phyloP scores from a whole-genome alignment of 1,140 invertebrate species.

The Contarinia nasturtii region DNA sequence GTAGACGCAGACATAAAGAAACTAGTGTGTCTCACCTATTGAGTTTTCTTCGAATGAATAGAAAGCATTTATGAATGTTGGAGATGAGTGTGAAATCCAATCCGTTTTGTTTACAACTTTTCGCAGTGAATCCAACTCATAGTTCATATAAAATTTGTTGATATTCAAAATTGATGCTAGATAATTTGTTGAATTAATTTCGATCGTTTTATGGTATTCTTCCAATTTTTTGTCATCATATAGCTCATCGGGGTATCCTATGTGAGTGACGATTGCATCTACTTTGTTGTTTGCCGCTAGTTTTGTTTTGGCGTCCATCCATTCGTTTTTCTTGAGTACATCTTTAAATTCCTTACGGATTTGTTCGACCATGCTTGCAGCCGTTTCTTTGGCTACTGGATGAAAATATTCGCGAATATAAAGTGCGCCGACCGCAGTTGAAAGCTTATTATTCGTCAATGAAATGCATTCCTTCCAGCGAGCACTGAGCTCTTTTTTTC shows the following conservation, averaged over 20 bases:
- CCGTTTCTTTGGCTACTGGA: slow-evolving; percentile 29
- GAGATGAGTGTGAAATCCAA: slow-evolving; percentile 41
- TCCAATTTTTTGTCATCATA: slow-evolving; percentile 30
- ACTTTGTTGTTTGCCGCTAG: slow-evolving; percentile 30
- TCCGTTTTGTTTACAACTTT: slow-evolving; percentile 45
- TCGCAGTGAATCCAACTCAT: slow-evolving; percentile 35
- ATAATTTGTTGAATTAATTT: slow-evolving; percentile 28
- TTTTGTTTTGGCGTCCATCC: slow-evolving; percentile 45
- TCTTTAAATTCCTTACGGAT: slow-evolving; percentile 35
- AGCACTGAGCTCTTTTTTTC: slow-evolving; percentile 29
- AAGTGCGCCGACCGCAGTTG: slow-evolving; percentile 33
- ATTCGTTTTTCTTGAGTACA: slow-evolving; percentile 36
- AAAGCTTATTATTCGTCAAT: slow-evolving; percentile 28
- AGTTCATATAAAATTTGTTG: slow-evolving; percentile 36
- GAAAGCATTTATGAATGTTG: slow-evolving; percentile 46
- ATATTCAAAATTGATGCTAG: slow-evolving; percentile 36
- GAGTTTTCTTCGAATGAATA: slow-evolving; percentile 45
- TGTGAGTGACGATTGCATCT: slow-evolving; percentile 28
- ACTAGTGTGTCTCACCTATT: slow-evolving; percentile 33
- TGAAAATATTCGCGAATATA: slow-evolving; percentile 35
- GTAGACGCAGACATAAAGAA: slow-evolving; percentile 1
- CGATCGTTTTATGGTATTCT: slow-evolving; percentile 24
- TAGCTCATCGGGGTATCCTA: slow-evolving; percentile 38
- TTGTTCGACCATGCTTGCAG: slow-evolving; percentile 42
- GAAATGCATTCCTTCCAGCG: slow-evolving; percentile 37